These are phyloP conservation scores for Agrilus planipennis DNA, from an alignment of 1,140 invertebrate genomes.

Conservation along the genomic window DNA sequence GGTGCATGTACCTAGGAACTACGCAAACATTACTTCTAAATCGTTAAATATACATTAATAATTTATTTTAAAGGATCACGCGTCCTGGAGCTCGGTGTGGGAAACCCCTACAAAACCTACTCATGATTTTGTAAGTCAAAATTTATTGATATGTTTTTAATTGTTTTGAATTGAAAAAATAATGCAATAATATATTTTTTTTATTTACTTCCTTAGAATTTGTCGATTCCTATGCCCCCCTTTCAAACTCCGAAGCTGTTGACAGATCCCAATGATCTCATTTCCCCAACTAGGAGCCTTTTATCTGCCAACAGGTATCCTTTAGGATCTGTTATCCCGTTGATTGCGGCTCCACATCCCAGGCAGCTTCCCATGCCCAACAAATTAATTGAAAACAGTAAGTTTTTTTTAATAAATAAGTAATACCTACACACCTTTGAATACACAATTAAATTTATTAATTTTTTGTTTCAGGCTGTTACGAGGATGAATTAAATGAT, in stretches of 20 bases:
- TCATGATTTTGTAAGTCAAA: constrained; percentile 10
- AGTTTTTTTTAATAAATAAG: constrained; percentile 1
- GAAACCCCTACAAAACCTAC: no score
- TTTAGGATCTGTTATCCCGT: constrained; percentile 11
- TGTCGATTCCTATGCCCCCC: constrained; percentile 24
- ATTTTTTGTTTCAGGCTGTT: not conserved
- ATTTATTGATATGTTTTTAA: not conserved
- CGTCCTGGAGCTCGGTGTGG: no score
- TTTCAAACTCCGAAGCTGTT: constrained; percentile 18
- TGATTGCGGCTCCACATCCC: constrained; percentile 20
- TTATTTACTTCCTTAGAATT: constrained; percentile 16
- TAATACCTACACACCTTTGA: not conserved
- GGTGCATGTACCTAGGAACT: no score
- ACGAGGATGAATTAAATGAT: not conserved
- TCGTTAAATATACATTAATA: no score
- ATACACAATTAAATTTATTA: not conserved
- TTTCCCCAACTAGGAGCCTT: constrained; percentile 24
- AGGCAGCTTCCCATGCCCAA: constrained; percentile 27
- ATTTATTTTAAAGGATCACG: no score
- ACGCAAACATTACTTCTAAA: no score
- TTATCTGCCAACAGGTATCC: constrained; percentile 18
- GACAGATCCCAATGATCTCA: constrained; percentile 18
- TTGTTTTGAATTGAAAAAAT: not conserved
- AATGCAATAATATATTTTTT: not conserved
- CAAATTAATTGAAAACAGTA: constrained; percentile 25